Conservation (phyloP, 2,797 vertebrate genomes). For the Pygocentrus nattereri region DNA sequence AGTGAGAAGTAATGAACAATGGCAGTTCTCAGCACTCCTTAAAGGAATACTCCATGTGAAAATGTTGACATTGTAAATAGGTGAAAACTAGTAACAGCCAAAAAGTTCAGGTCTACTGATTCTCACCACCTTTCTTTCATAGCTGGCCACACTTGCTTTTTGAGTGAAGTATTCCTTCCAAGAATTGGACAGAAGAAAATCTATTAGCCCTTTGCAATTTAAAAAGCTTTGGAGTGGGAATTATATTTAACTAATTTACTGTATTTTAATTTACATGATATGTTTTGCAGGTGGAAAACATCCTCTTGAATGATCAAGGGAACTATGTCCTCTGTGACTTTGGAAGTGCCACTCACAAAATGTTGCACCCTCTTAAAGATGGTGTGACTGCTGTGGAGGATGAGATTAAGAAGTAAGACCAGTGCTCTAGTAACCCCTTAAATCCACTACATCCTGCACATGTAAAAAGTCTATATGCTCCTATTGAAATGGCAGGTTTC, state of each 20-base stretch:
- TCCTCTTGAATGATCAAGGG: conserved; percentile 92
- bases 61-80: neutral
- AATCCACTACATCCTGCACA: neutral
- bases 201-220: too few species aligned
- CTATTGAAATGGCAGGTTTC: too few species aligned
- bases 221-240: too few species aligned
- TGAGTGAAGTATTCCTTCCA: neutral
- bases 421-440: neutral
- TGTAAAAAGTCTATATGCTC: too few species aligned
- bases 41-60: neutral
- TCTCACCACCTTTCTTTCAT: neutral
- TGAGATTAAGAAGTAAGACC: conserved; percentile 93
- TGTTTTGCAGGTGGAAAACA: conserved; percentile 91
- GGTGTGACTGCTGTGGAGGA: conserved; percentile 96
- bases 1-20: conserved; percentile 5
- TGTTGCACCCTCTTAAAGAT: conserved; percentile 91
- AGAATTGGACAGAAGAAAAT: neutral
- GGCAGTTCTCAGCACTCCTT: conserved; percentile 36
- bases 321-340: conserved; percentile 98
- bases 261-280: neutral
- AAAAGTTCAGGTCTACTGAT: neutral
- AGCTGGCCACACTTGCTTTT: neutral
- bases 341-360: conserved; percentile 94
- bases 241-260: too few species aligned
- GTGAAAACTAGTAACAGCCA: neutral